phyloP scores from a whole-genome alignment of 2,888 invertebrate genomes.

The Yponomeuta sedellus region DNA sequence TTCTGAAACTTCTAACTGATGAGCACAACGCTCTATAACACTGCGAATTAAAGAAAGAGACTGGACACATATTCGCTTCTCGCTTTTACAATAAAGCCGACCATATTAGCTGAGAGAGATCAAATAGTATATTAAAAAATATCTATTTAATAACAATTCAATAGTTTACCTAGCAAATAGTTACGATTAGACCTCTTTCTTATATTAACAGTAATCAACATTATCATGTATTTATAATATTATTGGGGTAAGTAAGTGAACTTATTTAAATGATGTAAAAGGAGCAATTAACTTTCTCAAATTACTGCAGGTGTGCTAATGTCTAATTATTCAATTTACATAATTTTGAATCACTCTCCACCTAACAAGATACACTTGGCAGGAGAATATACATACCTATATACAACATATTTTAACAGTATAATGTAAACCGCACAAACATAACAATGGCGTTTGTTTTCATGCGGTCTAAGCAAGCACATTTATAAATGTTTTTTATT shows the following conservation, averaged over 20 bases:
- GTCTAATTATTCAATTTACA: background rate
- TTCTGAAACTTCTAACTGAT: no score
- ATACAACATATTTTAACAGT: background rate
- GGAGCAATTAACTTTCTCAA: background rate
- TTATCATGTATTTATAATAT: background rate
- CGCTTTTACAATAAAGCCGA: no score
- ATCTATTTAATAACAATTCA: no score
- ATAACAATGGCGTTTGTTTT: constrained; percentile 3
- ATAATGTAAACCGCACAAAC: background rate
- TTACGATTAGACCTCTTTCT: no score
- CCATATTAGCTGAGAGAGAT: no score
- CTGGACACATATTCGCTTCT: no score
- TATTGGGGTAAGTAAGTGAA: background rate
- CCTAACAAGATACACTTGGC: background rate
- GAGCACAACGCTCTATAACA: no score
- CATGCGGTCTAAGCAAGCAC: constrained; percentile 6
- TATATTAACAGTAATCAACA: no score
- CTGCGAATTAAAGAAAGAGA: no score
- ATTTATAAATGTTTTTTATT: background rate
- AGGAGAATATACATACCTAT: no score
- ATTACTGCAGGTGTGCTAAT: background rate
- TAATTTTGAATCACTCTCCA: background rate
- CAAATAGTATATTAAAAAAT: no score
- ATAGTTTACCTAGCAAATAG: no score
- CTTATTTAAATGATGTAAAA: background rate